A percentile compares a stretch with the other conserved stretches of the same genome.
phyloP scores from a whole-genome alignment of 2,113 vertebrate genomes.

The Maccullochella peelii region DNA sequence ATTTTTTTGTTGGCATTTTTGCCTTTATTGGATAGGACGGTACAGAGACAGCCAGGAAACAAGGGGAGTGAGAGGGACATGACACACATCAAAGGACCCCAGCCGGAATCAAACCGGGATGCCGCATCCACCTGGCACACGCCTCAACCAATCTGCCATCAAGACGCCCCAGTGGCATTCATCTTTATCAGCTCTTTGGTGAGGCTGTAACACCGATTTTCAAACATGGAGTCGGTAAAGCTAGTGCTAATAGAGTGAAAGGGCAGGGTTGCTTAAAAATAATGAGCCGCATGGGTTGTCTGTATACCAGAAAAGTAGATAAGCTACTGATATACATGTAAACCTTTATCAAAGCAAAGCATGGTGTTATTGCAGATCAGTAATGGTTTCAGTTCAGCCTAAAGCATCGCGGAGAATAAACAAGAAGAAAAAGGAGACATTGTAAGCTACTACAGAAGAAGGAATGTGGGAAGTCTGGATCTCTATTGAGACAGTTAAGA shows the following conservation, averaged over 20 bases:
- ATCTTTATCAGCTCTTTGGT: background rate
- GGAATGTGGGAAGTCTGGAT: constrained; percentile 45
- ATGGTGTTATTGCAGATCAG: background rate
- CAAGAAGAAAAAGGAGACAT: constrained; percentile 1
- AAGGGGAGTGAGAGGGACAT: background rate
- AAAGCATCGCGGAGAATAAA: background rate
- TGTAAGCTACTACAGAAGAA: constrained; percentile 34
- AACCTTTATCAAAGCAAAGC: constrained; percentile 5
- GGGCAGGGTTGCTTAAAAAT: background rate
- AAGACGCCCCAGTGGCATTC: background rate
- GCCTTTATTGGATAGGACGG: background rate
- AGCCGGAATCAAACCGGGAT: background rate
- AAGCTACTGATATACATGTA: background rate
- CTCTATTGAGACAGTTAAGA: constrained; percentile 34
- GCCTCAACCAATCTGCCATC: background rate
- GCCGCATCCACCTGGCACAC: background rate
- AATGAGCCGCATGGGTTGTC: background rate
- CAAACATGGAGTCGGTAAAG: background rate
- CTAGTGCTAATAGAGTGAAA: background rate
- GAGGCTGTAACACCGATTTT: background rate
- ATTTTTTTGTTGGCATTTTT: background rate
- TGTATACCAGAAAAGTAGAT: background rate
- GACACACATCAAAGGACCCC: background rate
- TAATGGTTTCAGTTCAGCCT: background rate
- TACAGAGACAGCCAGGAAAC: background rate